Evolutionary conservation across 2,888 invertebrate genomes (phyloP).

Genomic region (Diarsia rubi): DNA sequence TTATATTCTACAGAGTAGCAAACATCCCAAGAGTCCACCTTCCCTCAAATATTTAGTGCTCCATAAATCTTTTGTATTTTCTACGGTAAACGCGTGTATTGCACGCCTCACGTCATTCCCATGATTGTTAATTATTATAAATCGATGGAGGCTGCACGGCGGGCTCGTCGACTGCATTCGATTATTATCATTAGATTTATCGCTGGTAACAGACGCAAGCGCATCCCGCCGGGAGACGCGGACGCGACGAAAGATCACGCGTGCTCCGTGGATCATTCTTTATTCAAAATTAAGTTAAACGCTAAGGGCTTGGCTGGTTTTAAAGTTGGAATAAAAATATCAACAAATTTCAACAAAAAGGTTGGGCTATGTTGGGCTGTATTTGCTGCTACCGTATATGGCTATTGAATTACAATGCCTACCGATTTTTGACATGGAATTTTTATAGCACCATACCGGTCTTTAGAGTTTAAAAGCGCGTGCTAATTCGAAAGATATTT

Average conservation of each 20-base stretch:
- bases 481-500: conserved; percentile 20
- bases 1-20: conserved; percentile 13
- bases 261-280: conserved; percentile 32
- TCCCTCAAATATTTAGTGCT: conserved; percentile 60
- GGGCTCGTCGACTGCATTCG: conserved; percentile 76
- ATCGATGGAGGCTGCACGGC: conserved; percentile 76
- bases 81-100: conserved; percentile 76
- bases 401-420: conserved; percentile 20
- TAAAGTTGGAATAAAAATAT: conserved; percentile 9
- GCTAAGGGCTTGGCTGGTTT: conserved; percentile 6
- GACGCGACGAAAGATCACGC: conserved; percentile 57
- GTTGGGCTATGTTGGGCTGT: too few relatives aligned
- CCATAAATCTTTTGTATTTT: conserved; percentile 62
- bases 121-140: conserved; percentile 86
- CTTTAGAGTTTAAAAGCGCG: background rate
- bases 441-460: conserved; percentile 30
- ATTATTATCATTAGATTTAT: conserved; percentile 87
- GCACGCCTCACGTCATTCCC: conserved; percentile 81
- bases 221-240: conserved; percentile 51
- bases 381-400: conserved; percentile 27
- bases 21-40: conserved; percentile 47
- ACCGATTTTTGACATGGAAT: conserved; percentile 17
- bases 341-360: background rate
- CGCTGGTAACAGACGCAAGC: conserved; percentile 68
- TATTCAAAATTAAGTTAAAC: conserved; percentile 43